phyloP scores from a whole-genome alignment of 2,113 vertebrate species.

The Eubucco bourcierii region DNA sequence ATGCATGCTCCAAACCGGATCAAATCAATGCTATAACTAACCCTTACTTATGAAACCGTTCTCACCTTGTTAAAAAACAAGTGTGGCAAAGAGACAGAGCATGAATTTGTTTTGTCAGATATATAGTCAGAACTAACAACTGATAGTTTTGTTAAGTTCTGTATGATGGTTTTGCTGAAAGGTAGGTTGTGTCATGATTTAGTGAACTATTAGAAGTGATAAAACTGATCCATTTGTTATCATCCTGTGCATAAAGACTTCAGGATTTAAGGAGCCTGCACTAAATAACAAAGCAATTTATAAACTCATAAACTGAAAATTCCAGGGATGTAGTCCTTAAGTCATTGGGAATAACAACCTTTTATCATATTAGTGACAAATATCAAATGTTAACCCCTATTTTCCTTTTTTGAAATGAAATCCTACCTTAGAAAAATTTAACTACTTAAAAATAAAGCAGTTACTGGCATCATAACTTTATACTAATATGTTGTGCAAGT shows the following conservation, averaged over 20 bases:
- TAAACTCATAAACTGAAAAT: constrained; percentile 60
- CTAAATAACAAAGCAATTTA: constrained; percentile 66
- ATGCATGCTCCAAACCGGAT: neutral
- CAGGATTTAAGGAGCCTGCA: constrained; percentile 56
- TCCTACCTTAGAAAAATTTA: neutral
- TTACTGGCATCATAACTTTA: neutral
- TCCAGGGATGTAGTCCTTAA: constrained; percentile 17
- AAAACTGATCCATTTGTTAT: constrained; percentile 63
- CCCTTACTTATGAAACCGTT: rapidly evolving
- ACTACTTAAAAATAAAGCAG: neutral
- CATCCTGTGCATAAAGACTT: constrained; percentile 49
- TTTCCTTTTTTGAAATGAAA: neutral
- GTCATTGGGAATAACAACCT: constrained; percentile 37
- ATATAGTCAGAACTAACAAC: neutral
- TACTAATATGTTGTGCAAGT: neutral
- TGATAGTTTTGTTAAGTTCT: constrained; percentile 3
- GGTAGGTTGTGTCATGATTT: constrained; percentile 39
- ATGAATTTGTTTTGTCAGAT: constrained; percentile 9
- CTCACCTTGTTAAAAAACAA: neutral
- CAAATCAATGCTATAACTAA: neutral
- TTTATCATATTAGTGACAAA: constrained; percentile 46
- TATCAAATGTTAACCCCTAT: constrained; percentile 8
- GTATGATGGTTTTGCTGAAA: constrained; percentile 34
- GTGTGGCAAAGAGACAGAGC: neutral
- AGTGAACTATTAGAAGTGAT: constrained; percentile 19